Evolutionary conservation across 64 coral and sea anemone genomes (phyloP), one percentile per base, ranked within the genome.

Genomic region (Dendronephthya gigantea): DNA sequence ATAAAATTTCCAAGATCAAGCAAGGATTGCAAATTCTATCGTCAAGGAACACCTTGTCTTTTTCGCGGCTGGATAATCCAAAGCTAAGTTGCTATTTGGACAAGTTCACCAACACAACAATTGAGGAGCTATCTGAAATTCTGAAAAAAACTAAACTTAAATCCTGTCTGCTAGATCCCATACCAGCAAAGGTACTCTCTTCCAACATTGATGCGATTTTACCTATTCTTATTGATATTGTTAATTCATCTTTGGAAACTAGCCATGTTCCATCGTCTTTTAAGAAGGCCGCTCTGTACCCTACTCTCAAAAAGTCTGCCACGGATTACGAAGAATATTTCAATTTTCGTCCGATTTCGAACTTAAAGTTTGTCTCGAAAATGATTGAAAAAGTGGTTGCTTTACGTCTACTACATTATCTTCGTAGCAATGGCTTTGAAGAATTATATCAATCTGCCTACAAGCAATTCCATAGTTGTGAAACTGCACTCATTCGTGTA

Each of bases 1-100:
- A 86, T 47, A 84, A 84, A 34, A 84, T 84, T 35, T 48, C 83
- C 83, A 45, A 45, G 41, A 45, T 45, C 41, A 45, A 45, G 11
- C 41, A 45, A 45, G 41, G 41, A 45, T 11, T 45, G 41, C 41
- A 45, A 4, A 45, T 45, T 45, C 11, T 11, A 45, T 45, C 41
- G 41, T 45, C 41, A 45, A 45, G 41, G 4, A 45, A 45, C 11
- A 45, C 41, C 41, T 45, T 45, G 41, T 45, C 11, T 45, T 45
- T 45, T 11, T 45, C 41, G 4, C 41, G 11, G 41, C 41, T 45
- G 41, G 41, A 45, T 45, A 45, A 45, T 45, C 41, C 41, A 45
- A 45, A 45, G 41, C 41, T 45, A 11, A 45, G 4, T 45, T 45
- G 41, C 11, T 45, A 11, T 45, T 11, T 45, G 4, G 41, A 45